Conservation (phyloP, 2,888 invertebrate genomes). For the Drosophila maculinotata region DNA sequence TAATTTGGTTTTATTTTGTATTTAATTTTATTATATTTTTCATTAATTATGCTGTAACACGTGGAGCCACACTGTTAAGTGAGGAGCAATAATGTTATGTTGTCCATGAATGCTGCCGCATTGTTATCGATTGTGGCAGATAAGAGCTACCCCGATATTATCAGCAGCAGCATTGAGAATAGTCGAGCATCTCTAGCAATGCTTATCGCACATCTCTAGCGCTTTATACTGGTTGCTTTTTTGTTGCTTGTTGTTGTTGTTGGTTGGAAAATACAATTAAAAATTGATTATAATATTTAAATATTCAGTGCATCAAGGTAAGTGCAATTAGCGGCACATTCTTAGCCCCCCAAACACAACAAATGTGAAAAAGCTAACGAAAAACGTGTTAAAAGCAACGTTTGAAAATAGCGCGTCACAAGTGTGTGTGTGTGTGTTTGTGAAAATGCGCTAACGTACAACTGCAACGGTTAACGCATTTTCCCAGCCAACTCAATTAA, state of each 20-base stretch:
- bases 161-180: conserved; percentile 19
- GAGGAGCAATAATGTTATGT: conserved; percentile 32
- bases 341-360: conserved; percentile 8
- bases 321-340: conserved; percentile 56
- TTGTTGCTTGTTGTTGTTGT: conserved; percentile 69
- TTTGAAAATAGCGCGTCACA: conserved; percentile 74
- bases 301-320: conserved; percentile 63
- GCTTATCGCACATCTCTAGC: conserved; percentile 46
- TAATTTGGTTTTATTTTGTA: too few species aligned
- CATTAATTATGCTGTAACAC: background rate
- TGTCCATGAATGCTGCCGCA: conserved; percentile 1
- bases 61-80: conserved; percentile 9
- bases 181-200: conserved; percentile 23
- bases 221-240: conserved; percentile 63
- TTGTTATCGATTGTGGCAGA: conserved; percentile 36
- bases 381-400: conserved; percentile 42
- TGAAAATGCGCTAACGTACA: conserved; percentile 64
- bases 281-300: conserved; percentile 70
- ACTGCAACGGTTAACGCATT: conserved; percentile 46
- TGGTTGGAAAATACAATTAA: conserved; percentile 72
- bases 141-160: conserved; percentile 42
- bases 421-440: conserved; percentile 38
- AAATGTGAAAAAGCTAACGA: conserved; percentile 6
- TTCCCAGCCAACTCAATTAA: conserved; percentile 23
- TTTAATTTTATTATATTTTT: background rate